phyloP scores from a whole-genome alignment of 1,140 invertebrate genomes.

The Euura lappo region DNA sequence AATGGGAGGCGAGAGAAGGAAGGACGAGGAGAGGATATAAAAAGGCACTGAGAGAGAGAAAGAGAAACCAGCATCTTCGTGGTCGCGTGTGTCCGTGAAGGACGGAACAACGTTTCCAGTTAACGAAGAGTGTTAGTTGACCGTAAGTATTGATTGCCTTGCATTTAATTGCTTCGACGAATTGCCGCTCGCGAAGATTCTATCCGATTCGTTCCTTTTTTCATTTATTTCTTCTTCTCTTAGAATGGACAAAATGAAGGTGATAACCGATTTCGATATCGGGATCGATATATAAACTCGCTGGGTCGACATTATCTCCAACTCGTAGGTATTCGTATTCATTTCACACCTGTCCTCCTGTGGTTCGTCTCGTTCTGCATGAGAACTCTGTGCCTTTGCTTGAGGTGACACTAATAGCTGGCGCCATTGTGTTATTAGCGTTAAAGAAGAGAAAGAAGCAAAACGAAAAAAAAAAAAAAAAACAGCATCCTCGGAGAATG shows the following conservation, averaged over 20 bases:
- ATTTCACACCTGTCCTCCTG: background rate
- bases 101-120: slow-evolving; percentile 2
- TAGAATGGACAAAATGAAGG: no score
- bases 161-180: slow-evolving; percentile 7
- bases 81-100: background rate
- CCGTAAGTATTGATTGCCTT: slow-evolving; percentile 2
- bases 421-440: slow-evolving; percentile 2
- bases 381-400: background rate
- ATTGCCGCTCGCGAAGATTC: background rate
- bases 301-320: background rate
- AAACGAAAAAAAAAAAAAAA: no score
- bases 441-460: background rate
- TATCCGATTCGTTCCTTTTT: no score
- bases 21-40: slow-evolving; percentile 12
- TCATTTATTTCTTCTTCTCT: no score
- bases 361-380: background rate
- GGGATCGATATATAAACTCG: background rate
- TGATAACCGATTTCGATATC: background rate
- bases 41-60: background rate
- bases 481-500: no score
- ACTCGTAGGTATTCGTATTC: background rate
- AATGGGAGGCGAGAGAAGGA: slow-evolving; percentile 11
- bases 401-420: slow-evolving; percentile 1
- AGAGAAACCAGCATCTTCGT: background rate
- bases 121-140: slow-evolving; percentile 7